phyloP scores from a whole-genome alignment of 2,888 invertebrate species.

The Tanypteryx hageni region DNA sequence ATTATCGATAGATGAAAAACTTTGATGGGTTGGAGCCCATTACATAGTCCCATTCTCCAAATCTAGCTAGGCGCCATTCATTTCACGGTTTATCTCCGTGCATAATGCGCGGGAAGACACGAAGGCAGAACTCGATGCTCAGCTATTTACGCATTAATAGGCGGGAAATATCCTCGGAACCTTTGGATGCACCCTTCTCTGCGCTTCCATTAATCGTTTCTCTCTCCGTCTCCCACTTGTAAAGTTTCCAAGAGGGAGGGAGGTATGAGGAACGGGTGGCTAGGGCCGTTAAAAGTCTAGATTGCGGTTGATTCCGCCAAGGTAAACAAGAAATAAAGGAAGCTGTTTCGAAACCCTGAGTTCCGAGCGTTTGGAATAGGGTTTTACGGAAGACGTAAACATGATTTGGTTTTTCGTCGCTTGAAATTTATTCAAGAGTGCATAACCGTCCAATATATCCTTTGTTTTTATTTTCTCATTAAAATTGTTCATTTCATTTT shows the following conservation, averaged over 20 bases:
- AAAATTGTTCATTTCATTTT: too few species aligned
- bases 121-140: not conserved
- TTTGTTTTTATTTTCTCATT: too few species aligned
- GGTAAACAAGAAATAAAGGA: constrained; percentile 15
- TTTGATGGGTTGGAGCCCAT: not conserved
- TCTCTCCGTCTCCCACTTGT: not conserved
- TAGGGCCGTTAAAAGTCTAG: not conserved
- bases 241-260: not conserved
- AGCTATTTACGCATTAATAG: not conserved
- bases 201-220: not conserved
- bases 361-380: not conserved
- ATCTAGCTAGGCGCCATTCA: not conserved
- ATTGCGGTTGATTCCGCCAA: not conserved
- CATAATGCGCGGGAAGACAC: not conserved
- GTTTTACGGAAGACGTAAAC: not conserved
- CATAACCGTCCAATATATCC: too few species aligned
- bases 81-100: not conserved
- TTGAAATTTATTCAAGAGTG: too few species aligned
- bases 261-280: not conserved
- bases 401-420: not conserved
- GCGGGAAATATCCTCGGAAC: not conserved
- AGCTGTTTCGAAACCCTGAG: not conserved
- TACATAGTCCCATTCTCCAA: not conserved
- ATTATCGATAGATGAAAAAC: not conserved
- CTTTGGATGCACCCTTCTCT: not conserved